Evolutionary conservation across 2,797 vertebrate species (phyloP).

Genomic region (Knipowitschia caucasica): DNA sequence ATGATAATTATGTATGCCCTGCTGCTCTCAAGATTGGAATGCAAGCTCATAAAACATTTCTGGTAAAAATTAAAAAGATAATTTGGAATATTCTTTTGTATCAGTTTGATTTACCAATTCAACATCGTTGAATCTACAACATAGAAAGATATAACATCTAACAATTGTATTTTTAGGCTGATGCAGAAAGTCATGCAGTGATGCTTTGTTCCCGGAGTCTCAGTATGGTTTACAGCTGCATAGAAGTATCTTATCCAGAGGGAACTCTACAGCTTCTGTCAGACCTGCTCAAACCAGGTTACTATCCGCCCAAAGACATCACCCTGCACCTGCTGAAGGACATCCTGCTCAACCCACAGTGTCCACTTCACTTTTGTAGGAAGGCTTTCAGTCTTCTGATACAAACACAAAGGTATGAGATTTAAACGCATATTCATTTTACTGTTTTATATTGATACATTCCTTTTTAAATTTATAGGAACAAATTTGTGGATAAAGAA

Average conservation of each 20-base stretch:
- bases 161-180: conserved; percentile 13
- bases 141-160: background rate
- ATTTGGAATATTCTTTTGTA: conserved; percentile 4
- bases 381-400: conserved; percentile 88
- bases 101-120: background rate
- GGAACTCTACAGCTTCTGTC: conserved; percentile 88
- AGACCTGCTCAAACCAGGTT: conserved; percentile 82
- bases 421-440: background rate
- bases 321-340: conserved; percentile 78
- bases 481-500: conserved; percentile 78
- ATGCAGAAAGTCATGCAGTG: conserved; percentile 51
- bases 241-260: conserved; percentile 84
- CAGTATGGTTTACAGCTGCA: conserved; percentile 83
- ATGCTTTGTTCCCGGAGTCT: conserved; percentile 81
- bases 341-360: conserved; percentile 78
- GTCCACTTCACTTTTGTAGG: conserved; percentile 64
- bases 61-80: conserved; percentile 51
- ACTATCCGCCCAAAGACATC: conserved; percentile 81
- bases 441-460: background rate
- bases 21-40: conserved; percentile 51
- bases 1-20: conserved; percentile 63
- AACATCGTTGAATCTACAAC: too few relatives aligned
- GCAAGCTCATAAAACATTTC: conserved; percentile 26
- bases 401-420: conserved; percentile 86
- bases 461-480: conserved; percentile 69